Conservation (phyloP, 2,888 invertebrate genomes). For the Polymixis flavicincta region DNA sequence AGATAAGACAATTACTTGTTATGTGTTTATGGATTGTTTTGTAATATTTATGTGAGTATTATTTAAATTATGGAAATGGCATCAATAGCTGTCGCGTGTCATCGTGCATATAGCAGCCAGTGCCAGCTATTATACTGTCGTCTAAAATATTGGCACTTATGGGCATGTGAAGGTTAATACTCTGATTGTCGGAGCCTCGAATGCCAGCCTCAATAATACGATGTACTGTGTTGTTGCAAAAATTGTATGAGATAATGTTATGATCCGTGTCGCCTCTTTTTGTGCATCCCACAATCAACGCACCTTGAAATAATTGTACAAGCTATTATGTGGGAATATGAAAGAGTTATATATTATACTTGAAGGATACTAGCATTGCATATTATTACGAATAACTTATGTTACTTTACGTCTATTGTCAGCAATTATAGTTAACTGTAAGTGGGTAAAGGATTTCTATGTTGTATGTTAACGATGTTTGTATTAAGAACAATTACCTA, state of each 20-base stretch:
- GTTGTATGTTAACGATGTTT: conserved; percentile 25
- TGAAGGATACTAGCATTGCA: conserved; percentile 43
- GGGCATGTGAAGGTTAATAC: conserved; percentile 70
- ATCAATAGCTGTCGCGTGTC: conserved; percentile 44
- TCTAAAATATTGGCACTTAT: conserved; percentile 67
- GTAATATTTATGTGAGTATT: conserved; percentile 37
- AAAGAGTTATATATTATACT: conserved; percentile 20
- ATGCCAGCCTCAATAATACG: conserved; percentile 46
- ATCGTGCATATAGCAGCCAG: conserved; percentile 37
- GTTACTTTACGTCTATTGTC: conserved; percentile 53
- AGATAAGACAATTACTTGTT: conserved; percentile 14
- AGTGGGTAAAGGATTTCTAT: conserved; percentile 38
- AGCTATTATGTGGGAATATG: conserved; percentile 35
- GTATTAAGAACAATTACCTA: conserved; percentile 33
- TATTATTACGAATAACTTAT: conserved; percentile 51
- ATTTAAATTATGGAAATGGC: conserved; percentile 34
- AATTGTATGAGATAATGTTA: conserved; percentile 29
- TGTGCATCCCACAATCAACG: conserved; percentile 44
- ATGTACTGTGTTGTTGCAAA: conserved; percentile 32
- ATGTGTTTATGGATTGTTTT: conserved; percentile 21
- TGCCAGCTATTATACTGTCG: conserved; percentile 54
- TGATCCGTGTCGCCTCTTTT: conserved; percentile 44
- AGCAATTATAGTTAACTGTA: conserved; percentile 47
- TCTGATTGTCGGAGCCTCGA: conserved; percentile 60
- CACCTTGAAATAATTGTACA: conserved; percentile 56